A percentile compares a stretch with the other conserved stretches of the same genome.
These are phyloP conservation scores for Onychostoma macrolepis DNA, from an alignment of 2,113 vertebrate genomes.

Conservation along the genomic window DNA sequence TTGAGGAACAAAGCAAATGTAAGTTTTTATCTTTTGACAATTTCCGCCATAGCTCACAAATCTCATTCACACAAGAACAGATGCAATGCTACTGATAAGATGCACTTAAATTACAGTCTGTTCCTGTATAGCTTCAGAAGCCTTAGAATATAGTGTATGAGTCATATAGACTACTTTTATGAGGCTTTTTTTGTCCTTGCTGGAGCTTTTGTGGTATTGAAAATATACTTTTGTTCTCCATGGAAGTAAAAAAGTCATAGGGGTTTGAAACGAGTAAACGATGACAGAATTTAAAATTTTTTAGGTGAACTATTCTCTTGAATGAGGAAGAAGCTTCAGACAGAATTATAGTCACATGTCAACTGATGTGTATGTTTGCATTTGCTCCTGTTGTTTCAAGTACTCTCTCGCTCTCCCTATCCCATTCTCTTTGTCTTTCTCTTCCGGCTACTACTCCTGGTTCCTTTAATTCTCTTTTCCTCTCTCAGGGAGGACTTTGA, in stretches of 20 bases:
- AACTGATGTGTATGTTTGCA: neutral
- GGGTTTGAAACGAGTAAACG: neutral
- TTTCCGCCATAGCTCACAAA: neutral
- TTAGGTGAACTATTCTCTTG: neutral
- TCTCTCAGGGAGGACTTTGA: conserved; percentile 87
- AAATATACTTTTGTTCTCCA: neutral
- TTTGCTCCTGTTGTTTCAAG: neutral
- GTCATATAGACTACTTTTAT: neutral
- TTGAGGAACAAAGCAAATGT: neutral
- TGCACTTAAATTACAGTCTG: neutral
- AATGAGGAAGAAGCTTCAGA: neutral
- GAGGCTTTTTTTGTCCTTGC: neutral
- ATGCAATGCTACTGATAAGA: neutral
- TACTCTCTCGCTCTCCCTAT: neutral
- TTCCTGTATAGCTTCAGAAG: neutral
- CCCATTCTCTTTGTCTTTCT: conserved; percentile 6
- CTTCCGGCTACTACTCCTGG: neutral
- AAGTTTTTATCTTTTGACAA: neutral
- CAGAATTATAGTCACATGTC: neutral
- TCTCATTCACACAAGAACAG: neutral
- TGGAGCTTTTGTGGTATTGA: too few species aligned
- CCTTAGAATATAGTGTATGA: neutral
- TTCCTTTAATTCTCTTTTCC: conserved; percentile 1
- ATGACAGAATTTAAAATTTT: neutral
- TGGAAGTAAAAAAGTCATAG: neutral